Conservation (phyloP, 64 coral and sea anemone genomes). For the Actinia tenebrosa region DNA sequence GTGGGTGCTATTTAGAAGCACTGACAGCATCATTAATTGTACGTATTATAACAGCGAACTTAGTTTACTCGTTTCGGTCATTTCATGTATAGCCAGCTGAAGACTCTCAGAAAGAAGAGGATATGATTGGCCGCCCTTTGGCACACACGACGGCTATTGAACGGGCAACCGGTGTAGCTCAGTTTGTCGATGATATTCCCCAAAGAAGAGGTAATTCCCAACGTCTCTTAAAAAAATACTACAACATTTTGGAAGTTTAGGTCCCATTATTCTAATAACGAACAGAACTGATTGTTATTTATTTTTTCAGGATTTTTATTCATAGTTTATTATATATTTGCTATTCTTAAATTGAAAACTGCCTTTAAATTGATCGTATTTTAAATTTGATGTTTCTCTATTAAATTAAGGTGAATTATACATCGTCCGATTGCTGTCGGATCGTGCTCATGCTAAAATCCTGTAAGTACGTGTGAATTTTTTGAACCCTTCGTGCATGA, state of each 20-base stretch:
- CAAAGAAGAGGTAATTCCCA: not conserved
- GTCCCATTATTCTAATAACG: too few species aligned
- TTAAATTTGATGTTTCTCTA: too few species aligned
- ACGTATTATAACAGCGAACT: too few species aligned
- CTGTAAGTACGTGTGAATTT: constrained; percentile 39
- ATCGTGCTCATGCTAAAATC: constrained; percentile 36
- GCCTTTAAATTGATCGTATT: too few species aligned
- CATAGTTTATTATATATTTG: too few species aligned
- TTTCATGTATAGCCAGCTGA: not conserved
- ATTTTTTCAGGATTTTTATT: too few species aligned
- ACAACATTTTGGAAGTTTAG: too few species aligned
- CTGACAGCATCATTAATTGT: too few species aligned
- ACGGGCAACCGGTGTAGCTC: not conserved
- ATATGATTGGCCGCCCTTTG: not conserved
- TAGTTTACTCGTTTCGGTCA: too few species aligned
- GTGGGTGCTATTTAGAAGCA: too few species aligned
- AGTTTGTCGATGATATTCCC: constrained; percentile 6
- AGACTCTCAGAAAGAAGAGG: not conserved
- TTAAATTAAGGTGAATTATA: constrained; percentile 34
- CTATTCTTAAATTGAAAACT: too few species aligned
- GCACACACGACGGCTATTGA: not conserved
- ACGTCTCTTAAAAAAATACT: not conserved
- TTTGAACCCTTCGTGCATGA: not conserved
- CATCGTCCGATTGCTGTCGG: constrained; percentile 24
- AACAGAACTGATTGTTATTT: too few species aligned